phyloP scores from a whole-genome alignment of 1,140 invertebrate species.

The Caerostris darwini region DNA sequence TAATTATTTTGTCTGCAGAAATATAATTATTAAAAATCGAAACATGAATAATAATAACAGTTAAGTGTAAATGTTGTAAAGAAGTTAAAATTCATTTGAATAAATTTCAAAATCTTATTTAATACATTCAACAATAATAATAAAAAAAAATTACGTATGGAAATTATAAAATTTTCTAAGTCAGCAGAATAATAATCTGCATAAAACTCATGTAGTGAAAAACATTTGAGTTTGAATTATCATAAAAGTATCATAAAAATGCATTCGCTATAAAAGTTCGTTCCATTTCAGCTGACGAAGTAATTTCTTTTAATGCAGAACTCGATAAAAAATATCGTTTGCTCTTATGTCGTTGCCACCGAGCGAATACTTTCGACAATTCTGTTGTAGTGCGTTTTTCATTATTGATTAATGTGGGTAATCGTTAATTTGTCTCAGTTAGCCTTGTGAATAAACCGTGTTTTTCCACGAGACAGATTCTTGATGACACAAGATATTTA shows the following conservation, averaged over 20 bases:
- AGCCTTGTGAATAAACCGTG: background rate
- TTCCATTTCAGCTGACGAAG: background rate
- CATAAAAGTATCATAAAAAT: slow-evolving; percentile 13
- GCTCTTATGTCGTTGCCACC: background rate
- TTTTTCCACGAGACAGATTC: no score
- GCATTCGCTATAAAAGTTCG: background rate
- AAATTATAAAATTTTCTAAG: no score
- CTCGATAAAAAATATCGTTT: background rate
- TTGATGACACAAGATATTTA: no score
- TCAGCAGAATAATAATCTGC: background rate
- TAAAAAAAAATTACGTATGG: no score
- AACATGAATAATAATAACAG: no score
- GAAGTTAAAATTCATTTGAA: no score
- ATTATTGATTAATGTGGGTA: background rate
- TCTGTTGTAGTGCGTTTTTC: background rate
- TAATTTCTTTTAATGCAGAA: background rate
- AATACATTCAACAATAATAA: no score
- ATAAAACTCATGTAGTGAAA: background rate
- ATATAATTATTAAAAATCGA: no score
- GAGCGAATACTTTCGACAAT: background rate
- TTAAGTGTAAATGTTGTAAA: no score
- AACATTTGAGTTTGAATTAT: slow-evolving; percentile 2
- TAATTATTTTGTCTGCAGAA: no score
- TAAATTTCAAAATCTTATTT: no score
- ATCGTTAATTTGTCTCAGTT: background rate